Evolutionary conservation across 2,797 vertebrate species (phyloP), one percentile per base, ranked within the genome.

Genomic region (Xenentodon cancila): DNA sequence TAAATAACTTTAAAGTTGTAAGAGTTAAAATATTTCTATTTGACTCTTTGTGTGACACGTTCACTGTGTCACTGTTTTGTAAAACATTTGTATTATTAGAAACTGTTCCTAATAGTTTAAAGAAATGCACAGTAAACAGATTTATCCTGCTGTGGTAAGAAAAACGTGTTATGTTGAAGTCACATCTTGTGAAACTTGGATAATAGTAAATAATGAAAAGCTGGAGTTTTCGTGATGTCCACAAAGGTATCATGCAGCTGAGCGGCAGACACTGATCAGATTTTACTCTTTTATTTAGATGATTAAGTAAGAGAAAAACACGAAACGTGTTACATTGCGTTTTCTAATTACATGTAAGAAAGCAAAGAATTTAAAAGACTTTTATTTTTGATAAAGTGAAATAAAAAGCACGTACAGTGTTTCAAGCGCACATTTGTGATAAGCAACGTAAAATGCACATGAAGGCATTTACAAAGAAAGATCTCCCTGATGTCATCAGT

Each of bases 361-460:
- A 30, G 27, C 5, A 49, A 52, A 0, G 17, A 25, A n/a, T 50
- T 72, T 59, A 18, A 57, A 73, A 3, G 9, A 4, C 56, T 62
- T 19, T 43, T 73, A 76, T 75, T 85, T 82, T 79, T 49, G 76
- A 60, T 85, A 74, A 85, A 76, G 40, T 77, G 40, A 75, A 85
- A 83, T 65, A 57, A 57, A 66, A 75, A 78, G 71, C 81, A 83
- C 82, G 76, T 90, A 88, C 84, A 88, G 81, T 88, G 73, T 82
- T 77, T 66, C 52, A 87, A 81, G 51, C 85, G 75, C 79, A 75
- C 75, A 82, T 58, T 73, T 58, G 71, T 55, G 9, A 53, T 11
- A 9, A n/a, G 44, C 46, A 40, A 64, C 22, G 70, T 37, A 68
- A 43, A 69, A 68, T 7, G 42, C 56, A 51, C 15, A 22, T 22